These are phyloP conservation scores for Kryptolebias marmoratus DNA, from an alignment of 2,113 vertebrate genomes.

Conservation along the genomic window DNA sequence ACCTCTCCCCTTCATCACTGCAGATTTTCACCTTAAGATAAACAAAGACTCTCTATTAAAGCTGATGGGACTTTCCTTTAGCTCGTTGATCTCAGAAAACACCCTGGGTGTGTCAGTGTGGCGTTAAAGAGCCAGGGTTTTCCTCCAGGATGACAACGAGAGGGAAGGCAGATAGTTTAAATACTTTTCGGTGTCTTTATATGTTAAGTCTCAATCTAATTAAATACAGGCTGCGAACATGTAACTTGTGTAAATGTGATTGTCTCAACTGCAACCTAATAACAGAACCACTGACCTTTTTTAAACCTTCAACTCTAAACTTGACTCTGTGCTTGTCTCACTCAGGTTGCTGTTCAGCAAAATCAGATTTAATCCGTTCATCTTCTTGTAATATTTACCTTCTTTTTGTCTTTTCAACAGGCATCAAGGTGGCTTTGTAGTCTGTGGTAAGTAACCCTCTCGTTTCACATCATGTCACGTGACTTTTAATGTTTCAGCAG, in stretches of 20 bases:
- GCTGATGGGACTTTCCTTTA: conserved; percentile 40
- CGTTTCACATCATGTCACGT: neutral
- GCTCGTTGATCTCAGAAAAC: neutral
- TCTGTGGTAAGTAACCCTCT: conserved; percentile 38
- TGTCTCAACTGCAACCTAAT: too few relatives aligned
- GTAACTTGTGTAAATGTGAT: too few relatives aligned
- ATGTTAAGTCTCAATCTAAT: neutral
- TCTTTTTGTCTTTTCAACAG: conserved; percentile 44
- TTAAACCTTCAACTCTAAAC: too few relatives aligned
- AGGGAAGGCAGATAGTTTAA: neutral
- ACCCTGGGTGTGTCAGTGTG: conserved; percentile 2
- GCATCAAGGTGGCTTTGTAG: accelerated
- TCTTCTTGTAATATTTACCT: neutral
- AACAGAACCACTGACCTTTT: too few relatives aligned
- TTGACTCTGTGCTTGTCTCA: too few relatives aligned
- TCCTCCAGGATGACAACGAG: neutral
- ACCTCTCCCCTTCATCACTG: conserved; percentile 1
- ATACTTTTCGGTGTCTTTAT: neutral
- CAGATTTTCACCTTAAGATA: neutral
- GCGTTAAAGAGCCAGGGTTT: neutral
- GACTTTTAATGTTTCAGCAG: neutral
- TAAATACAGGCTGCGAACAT: too few relatives aligned
- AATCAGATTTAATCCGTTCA: neutral
- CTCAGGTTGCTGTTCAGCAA: neutral
- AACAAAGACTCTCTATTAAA: neutral